Evolutionary conservation across 2,113 vertebrate species (phyloP), one percentile per base, ranked within the genome.

Genomic region (Hucho hucho): DNA sequence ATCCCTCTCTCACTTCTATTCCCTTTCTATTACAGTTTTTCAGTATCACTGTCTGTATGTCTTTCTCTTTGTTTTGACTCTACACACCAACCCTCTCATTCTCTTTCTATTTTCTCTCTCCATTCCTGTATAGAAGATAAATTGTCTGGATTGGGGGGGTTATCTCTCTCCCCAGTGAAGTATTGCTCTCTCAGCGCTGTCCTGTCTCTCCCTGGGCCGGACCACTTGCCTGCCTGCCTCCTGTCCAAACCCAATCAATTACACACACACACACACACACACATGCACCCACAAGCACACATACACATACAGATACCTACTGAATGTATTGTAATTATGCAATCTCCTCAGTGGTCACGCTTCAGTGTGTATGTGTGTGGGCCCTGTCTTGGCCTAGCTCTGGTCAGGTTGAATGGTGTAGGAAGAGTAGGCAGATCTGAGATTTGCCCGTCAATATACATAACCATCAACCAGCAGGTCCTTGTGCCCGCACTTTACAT

Each of bases 161-260:
- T 6, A 5, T 32, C 5, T 78, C 13, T 49, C 46, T 49, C 46
- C 26, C 74, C 84, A 81, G 84, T 89, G 80, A 91, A 89, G 85
- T 88, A 90, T 90, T 90, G 89, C 86, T 89, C 84, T 85, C 81
- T 91, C 89, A 90, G 90, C 90, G 86, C 78, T 79, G 84, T 82
- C 74, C 80, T 84, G 12, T 53, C 49, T 77, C 83, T 88, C 85
- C 83, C 70, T 81, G 88, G 88, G 87, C 78, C 84, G 69, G 66
- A 84, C 86, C 83, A 79, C 84, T 86, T 88, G 83, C 84, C 80
- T 89, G 85, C 86, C 88, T 89, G 89, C 81, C 89, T 88, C 86
- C 85, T 88, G 87, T 88, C 86, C 83, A 85, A 83, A 87, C 85
- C 82, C 85, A 90, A 90, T 90, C 90, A 87, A 91, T 91, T 84